Base-by-base conservation (phyloP, 2,797 vertebrate genomes). In the Platyrinchus mystaceus region DNA sequence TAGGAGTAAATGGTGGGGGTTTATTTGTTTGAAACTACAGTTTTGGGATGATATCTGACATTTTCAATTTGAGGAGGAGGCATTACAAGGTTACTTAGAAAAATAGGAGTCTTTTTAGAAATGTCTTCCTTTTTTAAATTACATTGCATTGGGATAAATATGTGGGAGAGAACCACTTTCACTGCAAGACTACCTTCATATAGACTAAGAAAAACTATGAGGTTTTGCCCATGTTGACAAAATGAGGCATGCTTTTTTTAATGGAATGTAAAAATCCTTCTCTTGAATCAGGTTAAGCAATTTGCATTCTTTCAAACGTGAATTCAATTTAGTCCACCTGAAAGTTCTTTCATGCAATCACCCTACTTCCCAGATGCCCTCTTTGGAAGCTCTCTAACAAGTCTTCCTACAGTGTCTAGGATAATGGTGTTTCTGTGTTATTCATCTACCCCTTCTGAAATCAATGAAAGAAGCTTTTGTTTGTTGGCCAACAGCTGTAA, bases 401-500 rank as follows among this genome's bases (percentile, higher is more conserved):
- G 37, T 79, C 58, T 87, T 93, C 62, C 69, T 93, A 20, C 8
- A 15, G 6, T 75, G 44, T 87, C 50, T 79, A 75, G 53, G 18
- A 73, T 95, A 95, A 96, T 88, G 41, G 4, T 90, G 77, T 14
- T 89, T 79, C 91, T 95, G 50, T 93, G 69, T 96, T 96, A 84
- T 96, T 94, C 66, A 89, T 95, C 93, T 96, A 43, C 68, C 78
- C 93, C 50, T 93, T 87, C 79, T 91, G 90, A 97, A 97, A 97
- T 97, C 95, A 94, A 96, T 97, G 86, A 79, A 87, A 92, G 66
- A 91, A 73, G 41, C 52, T 95, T 94, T 68, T 95, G 60, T 93
- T 96, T 97, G 88, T 95, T 97, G 95, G 94, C 88, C 94, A 74
- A 84, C 77, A 96, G 63, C 78, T 94, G 69, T 96, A 89, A 94